Evolutionary conservation across 2,797 vertebrate genomes (phyloP).

Genomic region (Allenopithecus nigroviridis): DNA sequence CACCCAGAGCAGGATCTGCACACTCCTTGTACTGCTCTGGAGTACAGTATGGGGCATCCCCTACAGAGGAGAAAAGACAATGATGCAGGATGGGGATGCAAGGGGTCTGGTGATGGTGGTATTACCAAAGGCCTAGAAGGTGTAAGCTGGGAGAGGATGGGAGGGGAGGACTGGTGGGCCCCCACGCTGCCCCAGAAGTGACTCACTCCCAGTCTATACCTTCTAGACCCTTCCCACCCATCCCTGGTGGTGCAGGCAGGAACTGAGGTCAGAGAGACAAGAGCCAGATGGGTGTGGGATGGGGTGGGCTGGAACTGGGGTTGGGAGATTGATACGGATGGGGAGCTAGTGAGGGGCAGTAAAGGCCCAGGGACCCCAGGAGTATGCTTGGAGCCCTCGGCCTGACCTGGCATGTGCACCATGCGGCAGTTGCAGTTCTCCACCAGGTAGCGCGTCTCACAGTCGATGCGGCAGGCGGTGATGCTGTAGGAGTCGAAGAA

Average conservation of each 20-base stretch:
- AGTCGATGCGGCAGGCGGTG: constrained; percentile 98
- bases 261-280: background rate
- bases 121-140: background rate
- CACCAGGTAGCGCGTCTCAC: constrained; percentile 97
- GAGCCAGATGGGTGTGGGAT: background rate
- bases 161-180: background rate
- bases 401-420: constrained; percentile 98
- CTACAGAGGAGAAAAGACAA: constrained; percentile 81
- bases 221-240: background rate
- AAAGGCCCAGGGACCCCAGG: background rate
- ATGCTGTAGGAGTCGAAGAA: constrained; percentile 98
- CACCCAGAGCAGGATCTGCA: constrained; percentile 96
- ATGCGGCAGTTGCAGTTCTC: constrained; percentile 99
- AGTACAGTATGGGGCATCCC: constrained; percentile 98
- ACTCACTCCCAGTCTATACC: background rate
- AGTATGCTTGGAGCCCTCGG: background rate
- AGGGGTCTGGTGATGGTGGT: background rate
- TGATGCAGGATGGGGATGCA: background rate
- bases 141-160: background rate
- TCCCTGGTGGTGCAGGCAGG: background rate
- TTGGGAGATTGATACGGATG: background rate
- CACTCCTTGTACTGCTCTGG: constrained; percentile 99
- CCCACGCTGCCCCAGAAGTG: background rate
- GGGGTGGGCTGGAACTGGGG: background rate
- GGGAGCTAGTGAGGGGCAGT: background rate